These are phyloP conservation scores for Halotydeus destructor DNA, from an alignment of 1,140 invertebrate genomes.

Conservation along the genomic window DNA sequence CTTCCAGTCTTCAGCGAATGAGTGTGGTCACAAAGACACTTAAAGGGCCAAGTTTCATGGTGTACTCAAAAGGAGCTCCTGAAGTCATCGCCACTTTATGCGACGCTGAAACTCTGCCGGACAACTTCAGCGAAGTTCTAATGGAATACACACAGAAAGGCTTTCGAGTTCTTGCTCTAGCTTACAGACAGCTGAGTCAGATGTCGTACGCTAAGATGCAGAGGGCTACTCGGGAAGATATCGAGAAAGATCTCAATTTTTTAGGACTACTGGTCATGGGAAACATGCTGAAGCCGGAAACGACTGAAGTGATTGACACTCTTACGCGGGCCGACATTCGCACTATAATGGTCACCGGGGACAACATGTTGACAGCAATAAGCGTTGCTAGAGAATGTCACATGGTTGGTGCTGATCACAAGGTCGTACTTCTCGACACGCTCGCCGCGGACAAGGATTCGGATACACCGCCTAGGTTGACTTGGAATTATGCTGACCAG, in stretches of 20 bases:
- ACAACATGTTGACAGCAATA: constrained; percentile 87
- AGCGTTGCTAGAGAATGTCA: constrained; percentile 87
- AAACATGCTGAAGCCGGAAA: constrained; percentile 70
- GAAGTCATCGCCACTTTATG: constrained; percentile 58
- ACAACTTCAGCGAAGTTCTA: constrained; percentile 41
- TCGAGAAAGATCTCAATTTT: constrained; percentile 64
- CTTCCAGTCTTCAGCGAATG: constrained; percentile 59
- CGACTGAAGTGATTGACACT: constrained; percentile 49
- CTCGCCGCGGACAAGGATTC: neutral
- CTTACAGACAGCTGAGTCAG: constrained; percentile 34
- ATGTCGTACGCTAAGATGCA: constrained; percentile 27
- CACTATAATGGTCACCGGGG: constrained; percentile 92
- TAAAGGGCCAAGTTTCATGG: constrained; percentile 38
- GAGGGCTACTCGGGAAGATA: constrained; percentile 29
- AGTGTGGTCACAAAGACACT: constrained; percentile 56
- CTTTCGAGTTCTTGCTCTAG: constrained; percentile 66
- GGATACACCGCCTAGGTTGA: neutral
- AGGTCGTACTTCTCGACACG: constrained; percentile 42
- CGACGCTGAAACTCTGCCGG: constrained; percentile 43
- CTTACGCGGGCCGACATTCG: constrained; percentile 65
- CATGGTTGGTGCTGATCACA: constrained; percentile 49
- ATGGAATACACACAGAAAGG: constrained; percentile 60
- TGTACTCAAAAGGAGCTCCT: constrained; percentile 81
- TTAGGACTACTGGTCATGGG: constrained; percentile 73
- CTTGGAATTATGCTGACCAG: constrained; percentile 10